Evolutionary conservation across 2,888 invertebrate genomes (phyloP).

Genomic region (Noctua janthe): DNA sequence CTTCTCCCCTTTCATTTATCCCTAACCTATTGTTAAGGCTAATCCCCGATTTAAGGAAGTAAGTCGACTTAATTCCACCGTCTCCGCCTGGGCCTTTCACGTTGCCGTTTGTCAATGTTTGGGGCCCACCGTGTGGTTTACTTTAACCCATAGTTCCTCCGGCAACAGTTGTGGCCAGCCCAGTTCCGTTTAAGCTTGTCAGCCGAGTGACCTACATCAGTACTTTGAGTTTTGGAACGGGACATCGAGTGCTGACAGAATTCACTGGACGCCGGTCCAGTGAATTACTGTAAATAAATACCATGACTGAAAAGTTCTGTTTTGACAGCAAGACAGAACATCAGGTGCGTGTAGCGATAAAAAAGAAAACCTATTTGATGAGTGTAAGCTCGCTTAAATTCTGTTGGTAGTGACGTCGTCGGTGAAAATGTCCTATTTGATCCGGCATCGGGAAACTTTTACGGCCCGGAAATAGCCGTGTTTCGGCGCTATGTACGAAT

Average conservation of each 20-base stretch:
- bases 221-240: not conserved
- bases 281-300: not conserved
- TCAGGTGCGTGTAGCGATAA: not conserved
- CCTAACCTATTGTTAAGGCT: not conserved
- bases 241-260: not conserved
- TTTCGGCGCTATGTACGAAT: constrained; percentile 15
- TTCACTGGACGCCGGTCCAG: not conserved
- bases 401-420: not conserved
- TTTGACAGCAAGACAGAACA: not conserved
- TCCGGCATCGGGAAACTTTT: constrained; percentile 50
- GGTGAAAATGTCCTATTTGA: constrained; percentile 38
- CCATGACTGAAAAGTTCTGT: not conserved
- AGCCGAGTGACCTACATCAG: not conserved
- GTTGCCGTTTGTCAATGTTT: not conserved
- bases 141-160: not conserved
- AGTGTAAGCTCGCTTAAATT: not conserved
- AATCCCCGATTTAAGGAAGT: not conserved
- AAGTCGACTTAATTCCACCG: not conserved
- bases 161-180: too few species aligned
- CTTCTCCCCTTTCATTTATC: not conserved
- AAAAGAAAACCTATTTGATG: not conserved
- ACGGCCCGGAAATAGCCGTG: constrained; percentile 33
- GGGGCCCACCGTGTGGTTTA: not conserved
- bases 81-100: not conserved
- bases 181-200: not conserved